A percentile compares a stretch with the other conserved stretches of the same genome.
These are phyloP conservation scores for Agonopterix alstromeriana DNA, from an alignment of 2,888 invertebrate genomes.

Conservation along the genomic window DNA sequence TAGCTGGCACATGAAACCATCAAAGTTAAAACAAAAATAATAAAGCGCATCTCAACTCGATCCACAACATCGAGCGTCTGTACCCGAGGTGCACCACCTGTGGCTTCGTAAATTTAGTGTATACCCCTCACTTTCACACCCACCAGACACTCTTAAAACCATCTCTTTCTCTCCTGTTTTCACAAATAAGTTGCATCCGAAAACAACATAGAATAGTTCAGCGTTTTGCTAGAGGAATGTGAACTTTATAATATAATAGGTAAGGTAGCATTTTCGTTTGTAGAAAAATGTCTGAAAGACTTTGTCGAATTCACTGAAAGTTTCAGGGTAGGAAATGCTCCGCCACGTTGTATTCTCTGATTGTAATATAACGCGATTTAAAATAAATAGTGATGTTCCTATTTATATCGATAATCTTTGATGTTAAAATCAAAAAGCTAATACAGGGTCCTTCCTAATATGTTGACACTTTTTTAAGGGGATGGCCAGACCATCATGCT, in stretches of 20 bases:
- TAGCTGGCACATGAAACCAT: no score
- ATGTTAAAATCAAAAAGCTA: no score
- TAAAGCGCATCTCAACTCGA: no score
- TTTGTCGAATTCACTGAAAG: conserved; percentile 56
- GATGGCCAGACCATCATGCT: no score
- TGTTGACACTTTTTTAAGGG: no score
- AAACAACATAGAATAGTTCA: conserved; percentile 71
- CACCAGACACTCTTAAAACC: conserved; percentile 18
- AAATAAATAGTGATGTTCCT: conserved; percentile 53
- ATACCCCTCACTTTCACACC: conserved; percentile 42
- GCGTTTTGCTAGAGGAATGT: conserved; percentile 24
- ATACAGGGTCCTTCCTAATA: no score
- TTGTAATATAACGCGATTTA: conserved; percentile 71
- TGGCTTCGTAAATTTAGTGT: conserved; percentile 75
- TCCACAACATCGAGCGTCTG: conserved; percentile 37
- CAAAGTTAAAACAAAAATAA: not conserved
- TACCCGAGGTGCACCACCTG: conserved; percentile 74
- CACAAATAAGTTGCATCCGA: conserved; percentile 75
- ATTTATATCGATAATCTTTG: conserved; percentile 14
- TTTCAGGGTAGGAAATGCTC: conserved; percentile 64
- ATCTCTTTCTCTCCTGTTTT: conserved; percentile 62
- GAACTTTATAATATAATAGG: conserved; percentile 15
- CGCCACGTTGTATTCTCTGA: conserved; percentile 59
- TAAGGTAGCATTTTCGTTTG: conserved; percentile 29
- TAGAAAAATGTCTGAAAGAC: conserved; percentile 31